Conservation (phyloP, 1,140 invertebrate species). For the Pteromalus puparum region DNA sequence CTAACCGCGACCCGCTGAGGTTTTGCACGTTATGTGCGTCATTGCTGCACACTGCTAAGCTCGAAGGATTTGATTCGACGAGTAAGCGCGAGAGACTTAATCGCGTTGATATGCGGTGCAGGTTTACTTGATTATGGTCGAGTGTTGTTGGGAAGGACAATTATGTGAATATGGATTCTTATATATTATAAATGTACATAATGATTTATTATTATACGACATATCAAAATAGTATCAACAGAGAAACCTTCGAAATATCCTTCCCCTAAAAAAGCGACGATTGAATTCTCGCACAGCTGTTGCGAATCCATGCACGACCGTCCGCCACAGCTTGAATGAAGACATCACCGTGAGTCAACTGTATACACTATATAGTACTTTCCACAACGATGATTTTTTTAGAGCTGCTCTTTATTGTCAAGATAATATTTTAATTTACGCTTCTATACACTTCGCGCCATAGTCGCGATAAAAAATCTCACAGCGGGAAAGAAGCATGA, state of each 20-base stretch:
- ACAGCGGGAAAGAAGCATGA: background rate
- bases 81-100: too few species aligned
- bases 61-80: background rate
- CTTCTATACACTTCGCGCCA: background rate
- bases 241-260: too few species aligned
- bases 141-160: too few species aligned
- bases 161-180: too few species aligned
- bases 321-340: slow-evolving; percentile 53
- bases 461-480: slow-evolving; percentile 37
- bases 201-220: too few species aligned
- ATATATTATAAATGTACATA: too few species aligned
- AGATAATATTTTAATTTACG: slow-evolving; percentile 44
- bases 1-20: slow-evolving; percentile 37
- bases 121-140: too few species aligned
- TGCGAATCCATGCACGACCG: slow-evolving; percentile 53
- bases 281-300: slow-evolving; percentile 58
- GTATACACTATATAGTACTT: background rate
- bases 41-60: background rate
- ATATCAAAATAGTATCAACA: too few species aligned
- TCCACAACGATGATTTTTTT: slow-evolving; percentile 42
- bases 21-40: slow-evolving; percentile 2
- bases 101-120: too few species aligned
- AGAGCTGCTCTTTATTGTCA: slow-evolving; percentile 29
- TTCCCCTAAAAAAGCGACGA: background rate
- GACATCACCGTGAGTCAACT: slow-evolving; percentile 51